phyloP scores from a whole-genome alignment of 2,888 invertebrate species.

The Agonopterix heracliana region DNA sequence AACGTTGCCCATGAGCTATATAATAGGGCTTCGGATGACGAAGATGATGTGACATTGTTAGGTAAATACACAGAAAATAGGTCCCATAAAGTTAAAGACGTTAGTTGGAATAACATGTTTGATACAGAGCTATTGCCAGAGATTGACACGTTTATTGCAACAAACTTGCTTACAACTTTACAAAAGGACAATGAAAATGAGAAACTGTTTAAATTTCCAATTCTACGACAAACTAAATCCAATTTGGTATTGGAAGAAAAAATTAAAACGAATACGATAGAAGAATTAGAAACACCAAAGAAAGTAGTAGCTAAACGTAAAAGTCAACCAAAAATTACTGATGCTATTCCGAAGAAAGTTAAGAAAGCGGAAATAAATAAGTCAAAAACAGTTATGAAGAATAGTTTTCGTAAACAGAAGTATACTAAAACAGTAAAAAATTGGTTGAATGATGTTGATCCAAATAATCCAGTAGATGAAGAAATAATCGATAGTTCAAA shows the following conservation, averaged over 20 bases:
- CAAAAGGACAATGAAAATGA: background rate
- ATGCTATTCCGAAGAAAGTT: slow-evolving; percentile 23
- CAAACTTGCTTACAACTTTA: background rate
- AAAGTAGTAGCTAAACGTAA: slow-evolving; percentile 15
- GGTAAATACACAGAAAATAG: background rate
- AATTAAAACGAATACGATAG: slow-evolving; percentile 6
- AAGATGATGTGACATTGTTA: background rate
- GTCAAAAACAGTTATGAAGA: slow-evolving; percentile 13
- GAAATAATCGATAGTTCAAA: background rate
- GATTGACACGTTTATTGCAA: background rate
- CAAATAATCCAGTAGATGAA: slow-evolving; percentile 18
- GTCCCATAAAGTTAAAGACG: slow-evolving; percentile 13
- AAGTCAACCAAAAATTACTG: slow-evolving; percentile 17
- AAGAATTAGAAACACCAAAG: background rate
- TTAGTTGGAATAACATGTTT: slow-evolving; percentile 51
- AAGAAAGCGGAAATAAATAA: slow-evolving; percentile 19
- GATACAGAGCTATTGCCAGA: slow-evolving; percentile 39
- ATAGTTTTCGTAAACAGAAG: slow-evolving; percentile 36
- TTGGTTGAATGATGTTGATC: slow-evolving; percentile 44
- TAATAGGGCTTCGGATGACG: background rate
- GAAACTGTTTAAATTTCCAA: background rate
- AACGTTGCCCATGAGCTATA: background rate
- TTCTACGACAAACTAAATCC: background rate
- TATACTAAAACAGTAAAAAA: slow-evolving; percentile 47
- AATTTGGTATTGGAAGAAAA: background rate